Evolutionary conservation across 2,888 invertebrate genomes (phyloP), one percentile per base, ranked within the genome.

Genomic region (Platynereis dumerilii): DNA sequence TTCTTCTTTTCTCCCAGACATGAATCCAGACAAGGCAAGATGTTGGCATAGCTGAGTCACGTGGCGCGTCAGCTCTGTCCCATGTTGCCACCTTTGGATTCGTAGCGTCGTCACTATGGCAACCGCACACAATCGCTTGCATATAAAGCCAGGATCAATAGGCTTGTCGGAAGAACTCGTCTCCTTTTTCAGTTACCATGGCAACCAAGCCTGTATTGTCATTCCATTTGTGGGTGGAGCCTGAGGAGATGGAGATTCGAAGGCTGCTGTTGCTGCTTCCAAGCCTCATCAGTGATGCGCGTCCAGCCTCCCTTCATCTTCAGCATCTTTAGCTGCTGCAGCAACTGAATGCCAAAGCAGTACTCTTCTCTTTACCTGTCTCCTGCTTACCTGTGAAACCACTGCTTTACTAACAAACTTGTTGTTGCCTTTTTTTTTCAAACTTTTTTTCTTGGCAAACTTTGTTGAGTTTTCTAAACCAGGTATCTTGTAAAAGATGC

Each of bases 31-130:
- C 76, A 69, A 83, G 83, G 83, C 83, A 83, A 83, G 83, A 83
- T 83, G 83, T 83, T 83, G 83, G 83, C 83, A 83, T 83, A 83
- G 83, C 83, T 83, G 83, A 83, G 72, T 69, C 53, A 55, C 42
- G 44, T 60, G 29, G 34, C 22, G 48, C 57, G 66, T 83, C 83
- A 83, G 83, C 83, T 79, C 75, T 82, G 83, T 80, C 78, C 75
- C 81, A 78, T 80, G 73, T 72, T 78, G 80, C 81, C 80, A 81
- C 76, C 73, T 76, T 73, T 78, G 75, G 78, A 74, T 69, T 68
- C 65, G 64, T 58, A 64, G 58, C 34, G 44, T 58, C 64, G 17
- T 10, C 53, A n/a, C n/a, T n/a, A 48, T 48, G 48, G 48, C 48
- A 48, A 48, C 48, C 48, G 3, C 22, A 20, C 48, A 48, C n/a